Base-by-base conservation (phyloP, 2,113 vertebrate species). In the Hippopotamus amphibius region DNA sequence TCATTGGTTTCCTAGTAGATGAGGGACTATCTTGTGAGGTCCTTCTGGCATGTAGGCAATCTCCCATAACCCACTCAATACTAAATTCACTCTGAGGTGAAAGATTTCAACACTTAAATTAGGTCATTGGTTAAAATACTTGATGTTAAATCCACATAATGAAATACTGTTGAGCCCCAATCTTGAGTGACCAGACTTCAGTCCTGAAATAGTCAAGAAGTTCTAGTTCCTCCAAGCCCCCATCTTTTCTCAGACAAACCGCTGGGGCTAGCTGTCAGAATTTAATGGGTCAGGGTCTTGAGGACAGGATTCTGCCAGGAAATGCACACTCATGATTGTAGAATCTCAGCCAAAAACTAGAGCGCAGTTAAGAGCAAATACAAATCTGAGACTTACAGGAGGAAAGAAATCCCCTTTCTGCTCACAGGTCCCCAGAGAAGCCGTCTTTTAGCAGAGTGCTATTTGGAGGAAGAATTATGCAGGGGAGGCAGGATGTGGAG, bases 371-470 rank as follows among this genome's bases (percentile, higher is more conserved):
- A 55, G 55, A 79, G 72, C 55, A 74, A 97, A 88, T 92, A 77
- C 24, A 89, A 93, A 55, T 33, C 28, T 41, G 77, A 88, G n/a
- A 92, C 63, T 88, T 88, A 41, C n/a, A 61, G 63, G 48, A 82
- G 68, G 50, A 81, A 77, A 77, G 94, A 28, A 82, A 53, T 16
- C 37, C 30, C n/a, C 46, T 71, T 68, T 96, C 46, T 93, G 55
- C 48, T 86, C 53, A 30, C 50, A 93, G 53, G 37, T 92, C 68
- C 85, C 68, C 71, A 37, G 69, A 96, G 79, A 97, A 46, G 41
- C 65, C 33, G 19, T 93, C 26, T 93, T 72, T 84, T 97, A 95
- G 93, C 55, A 94, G 92, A 87, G 43, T 89, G n/a, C 84, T 95
- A 21, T 89, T 95, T 50, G 72, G 87, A 95, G 93, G 90, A 88